Percentiles rank a stretch among this genome's conserved stretches.
Evolutionary conservation across 1,140 invertebrate species (phyloP).

Genomic region (Sesamia nonagrioides): DNA sequence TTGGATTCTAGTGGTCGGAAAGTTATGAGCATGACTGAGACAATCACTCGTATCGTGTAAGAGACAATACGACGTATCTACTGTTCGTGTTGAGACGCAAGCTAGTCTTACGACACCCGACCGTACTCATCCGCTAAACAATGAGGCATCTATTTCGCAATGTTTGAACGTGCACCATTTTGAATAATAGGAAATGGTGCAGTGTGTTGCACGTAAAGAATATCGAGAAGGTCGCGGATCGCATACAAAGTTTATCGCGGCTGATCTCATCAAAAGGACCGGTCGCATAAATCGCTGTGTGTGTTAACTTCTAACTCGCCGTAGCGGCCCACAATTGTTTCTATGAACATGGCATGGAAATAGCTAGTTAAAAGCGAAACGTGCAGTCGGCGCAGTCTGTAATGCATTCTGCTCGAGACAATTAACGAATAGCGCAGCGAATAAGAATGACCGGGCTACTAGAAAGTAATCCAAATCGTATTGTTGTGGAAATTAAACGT

Average conservation of each 20-base stretch:
- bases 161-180: constrained; percentile 66
- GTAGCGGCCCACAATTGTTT: constrained; percentile 73
- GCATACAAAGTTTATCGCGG: constrained; percentile 82
- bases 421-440: constrained; percentile 49
- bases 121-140: constrained; percentile 68
- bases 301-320: constrained; percentile 76
- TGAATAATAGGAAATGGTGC: constrained; percentile 84
- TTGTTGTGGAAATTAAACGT: constrained; percentile 9
- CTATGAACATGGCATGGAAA: constrained; percentile 79
- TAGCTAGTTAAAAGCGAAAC: constrained; percentile 70
- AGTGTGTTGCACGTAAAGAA: constrained; percentile 76
- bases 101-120: constrained; percentile 55
- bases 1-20: background rate
- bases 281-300: constrained; percentile 78
- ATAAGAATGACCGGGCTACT: constrained; percentile 22
- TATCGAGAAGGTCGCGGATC: constrained; percentile 79
- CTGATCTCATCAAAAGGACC: constrained; percentile 86
- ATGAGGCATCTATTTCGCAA: constrained; percentile 82
- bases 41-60: background rate
- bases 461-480: constrained; percentile 13
- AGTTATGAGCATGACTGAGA: constrained; percentile 23
- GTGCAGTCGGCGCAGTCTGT: constrained; percentile 41
- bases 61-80: constrained; percentile 33
- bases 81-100: constrained; percentile 50
- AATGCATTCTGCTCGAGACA: constrained; percentile 54